Evolutionary conservation across 1,140 invertebrate genomes (phyloP).

Genomic region (Ptiloglossa arizonensis): DNA sequence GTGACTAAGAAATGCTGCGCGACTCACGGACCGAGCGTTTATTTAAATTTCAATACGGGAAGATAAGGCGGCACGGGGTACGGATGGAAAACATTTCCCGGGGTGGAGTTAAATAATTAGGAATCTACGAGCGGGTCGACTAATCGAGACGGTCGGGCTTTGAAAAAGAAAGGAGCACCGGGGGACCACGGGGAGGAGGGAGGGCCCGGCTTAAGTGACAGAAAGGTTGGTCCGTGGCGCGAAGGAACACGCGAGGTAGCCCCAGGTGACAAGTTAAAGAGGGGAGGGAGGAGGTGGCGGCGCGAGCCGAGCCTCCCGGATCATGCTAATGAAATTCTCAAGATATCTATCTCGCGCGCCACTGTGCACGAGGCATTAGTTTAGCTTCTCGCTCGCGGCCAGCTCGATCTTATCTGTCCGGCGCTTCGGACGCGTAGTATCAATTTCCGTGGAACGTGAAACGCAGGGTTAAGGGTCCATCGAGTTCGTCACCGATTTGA

Average conservation of each 20-base stretch:
- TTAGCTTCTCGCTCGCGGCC: slow-evolving; percentile 53
- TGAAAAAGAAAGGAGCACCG: slow-evolving; percentile 1
- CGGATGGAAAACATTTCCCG: neutral
- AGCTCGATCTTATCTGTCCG: slow-evolving; percentile 60
- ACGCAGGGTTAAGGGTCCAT: slow-evolving; percentile 7
- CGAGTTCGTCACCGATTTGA: slow-evolving; percentile 24
- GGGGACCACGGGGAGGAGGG: neutral
- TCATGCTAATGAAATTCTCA: slow-evolving; percentile 72
- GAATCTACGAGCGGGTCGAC: neutral
- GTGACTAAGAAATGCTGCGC: no score
- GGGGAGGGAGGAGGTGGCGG: slow-evolving; percentile 16
- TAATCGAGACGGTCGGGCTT: neutral
- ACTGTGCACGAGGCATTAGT: slow-evolving; percentile 57
- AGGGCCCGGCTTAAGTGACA: slow-evolving; percentile 38
- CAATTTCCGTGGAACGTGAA: slow-evolving; percentile 63
- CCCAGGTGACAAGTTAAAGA: slow-evolving; percentile 57
- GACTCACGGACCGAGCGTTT: no score
- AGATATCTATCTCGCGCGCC: slow-evolving; percentile 65
- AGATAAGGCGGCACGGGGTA: no score
- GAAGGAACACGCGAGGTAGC: slow-evolving; percentile 50
- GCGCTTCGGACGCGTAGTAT: slow-evolving; percentile 47
- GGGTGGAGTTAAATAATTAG: neutral
- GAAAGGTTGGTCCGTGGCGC: slow-evolving; percentile 35
- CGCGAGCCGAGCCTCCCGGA: slow-evolving; percentile 27
- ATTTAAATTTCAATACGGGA: neutral